Evolutionary conservation across 2,888 invertebrate genomes (phyloP).

Genomic region (Corbicula japonica): DNA sequence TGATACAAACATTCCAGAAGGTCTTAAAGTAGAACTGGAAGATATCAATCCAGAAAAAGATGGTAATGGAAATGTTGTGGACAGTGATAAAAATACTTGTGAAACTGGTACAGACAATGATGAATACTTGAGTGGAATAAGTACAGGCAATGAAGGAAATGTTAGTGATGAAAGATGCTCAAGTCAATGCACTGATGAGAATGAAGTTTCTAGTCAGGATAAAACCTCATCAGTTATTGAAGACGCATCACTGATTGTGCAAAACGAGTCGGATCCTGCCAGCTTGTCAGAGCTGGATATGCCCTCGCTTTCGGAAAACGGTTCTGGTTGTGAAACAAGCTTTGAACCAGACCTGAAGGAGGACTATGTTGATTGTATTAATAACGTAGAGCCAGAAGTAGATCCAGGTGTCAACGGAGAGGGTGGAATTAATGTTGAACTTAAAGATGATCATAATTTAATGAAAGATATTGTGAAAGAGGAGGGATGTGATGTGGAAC

Average conservation of each 20-base stretch:
- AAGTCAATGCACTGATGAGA: no score
- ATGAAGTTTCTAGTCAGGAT: no score
- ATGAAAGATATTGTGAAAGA: no score
- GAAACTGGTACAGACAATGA: background rate
- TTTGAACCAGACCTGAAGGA: conserved; percentile 29
- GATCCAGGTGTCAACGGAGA: background rate
- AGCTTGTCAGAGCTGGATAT: conserved; percentile 35
- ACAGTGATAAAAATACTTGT: background rate
- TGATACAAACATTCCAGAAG: conserved; percentile 10
- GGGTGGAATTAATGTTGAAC: background rate
- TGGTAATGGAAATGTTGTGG: background rate
- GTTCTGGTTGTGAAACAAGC: background rate
- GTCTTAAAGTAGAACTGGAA: background rate
- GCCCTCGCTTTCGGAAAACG: conserved; percentile 10
- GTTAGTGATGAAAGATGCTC: no score
- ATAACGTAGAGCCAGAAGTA: background rate
- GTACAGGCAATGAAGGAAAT: no score
- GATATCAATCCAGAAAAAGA: background rate
- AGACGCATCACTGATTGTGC: no score
- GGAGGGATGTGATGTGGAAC: conserved; percentile 52
- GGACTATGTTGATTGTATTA: conserved; percentile 46
- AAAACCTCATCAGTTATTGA: no score
- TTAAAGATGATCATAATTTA: background rate
- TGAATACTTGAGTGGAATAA: no score
- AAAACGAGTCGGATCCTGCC: conserved; percentile 1